Evolutionary conservation across 2,113 vertebrate genomes (phyloP), one percentile per base, ranked within the genome.

Genomic region (Neofelis nebulosa): DNA sequence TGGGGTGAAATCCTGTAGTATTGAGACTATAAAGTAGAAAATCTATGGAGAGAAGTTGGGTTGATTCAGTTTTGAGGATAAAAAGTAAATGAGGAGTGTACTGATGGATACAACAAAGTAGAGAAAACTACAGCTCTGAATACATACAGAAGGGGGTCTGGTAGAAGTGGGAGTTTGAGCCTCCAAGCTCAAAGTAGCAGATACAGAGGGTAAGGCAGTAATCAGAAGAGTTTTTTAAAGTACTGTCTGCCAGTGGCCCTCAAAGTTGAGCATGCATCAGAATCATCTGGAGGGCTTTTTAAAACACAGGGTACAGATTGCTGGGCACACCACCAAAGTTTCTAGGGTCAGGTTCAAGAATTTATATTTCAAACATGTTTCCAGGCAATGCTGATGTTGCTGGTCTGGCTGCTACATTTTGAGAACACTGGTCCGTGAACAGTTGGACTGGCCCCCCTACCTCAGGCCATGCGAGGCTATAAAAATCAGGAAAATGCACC

Each of bases 51-150:
- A 38, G 50, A 91, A 92, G 27, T 89, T 25, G 29, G 86, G 15
- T 74, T 93, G 31, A 65, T 80, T 88, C 63, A 45, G 12, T 65
- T 96, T 89, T 84, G 29, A 90, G 74, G 13, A 69, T 96, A 84
- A 80, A 87, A 96, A 91, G 4, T 45, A 94, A 96, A 74, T 69
- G 82, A 93, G 8, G 7, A 33, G 3, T 91, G 2, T 84, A 8
- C 57, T 95, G 41, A 45, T 71, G 16, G 66, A 19, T 83, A 19
- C 33, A 41, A 36, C n/a, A 65, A 74, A 68, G 7, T 16, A 79
- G 29, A 69, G 10, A 87, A 94, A 76, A 74, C n/a, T 27, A 21
- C 5, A 45, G 36, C 31, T 81, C 78, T 52, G 76, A 88, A 74
- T 52, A 63, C 16, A 63, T 45, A 76, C 27, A 74, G 80, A 85